phyloP scores from a whole-genome alignment of 2,797 vertebrate genomes.

The Pagetopsis macropterus region DNA sequence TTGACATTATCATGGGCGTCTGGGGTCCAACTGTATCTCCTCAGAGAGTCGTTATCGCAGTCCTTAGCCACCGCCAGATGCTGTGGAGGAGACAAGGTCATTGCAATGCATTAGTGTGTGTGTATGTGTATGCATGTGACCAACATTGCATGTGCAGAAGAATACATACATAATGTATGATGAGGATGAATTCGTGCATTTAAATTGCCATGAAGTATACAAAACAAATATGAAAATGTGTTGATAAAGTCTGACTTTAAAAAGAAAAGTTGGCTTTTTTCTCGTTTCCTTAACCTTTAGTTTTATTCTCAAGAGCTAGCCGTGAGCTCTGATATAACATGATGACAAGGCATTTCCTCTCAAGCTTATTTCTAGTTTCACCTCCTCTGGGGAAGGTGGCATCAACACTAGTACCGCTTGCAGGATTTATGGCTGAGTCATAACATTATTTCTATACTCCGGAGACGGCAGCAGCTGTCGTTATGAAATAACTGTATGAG shows the following conservation, averaged over 20 bases:
- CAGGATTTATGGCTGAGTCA: slow-evolving; percentile 25
- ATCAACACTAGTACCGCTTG: background rate
- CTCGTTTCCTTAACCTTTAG: background rate
- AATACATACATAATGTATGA: background rate
- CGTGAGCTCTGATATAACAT: background rate
- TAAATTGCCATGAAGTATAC: background rate
- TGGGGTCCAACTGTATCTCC: slow-evolving; percentile 96
- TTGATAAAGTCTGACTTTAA: background rate
- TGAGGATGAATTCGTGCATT: slow-evolving; percentile 13
- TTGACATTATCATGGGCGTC: slow-evolving; percentile 96
- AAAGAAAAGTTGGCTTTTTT: background rate
- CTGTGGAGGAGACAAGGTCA: slow-evolving; percentile 75
- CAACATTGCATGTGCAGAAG: background rate
- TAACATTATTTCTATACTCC: background rate
- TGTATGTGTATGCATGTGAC: no score
- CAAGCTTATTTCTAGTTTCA: background rate
- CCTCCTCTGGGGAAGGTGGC: background rate
- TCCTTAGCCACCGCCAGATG: slow-evolving; percentile 91
- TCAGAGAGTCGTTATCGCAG: slow-evolving; percentile 91
- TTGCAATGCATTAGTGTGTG: background rate
- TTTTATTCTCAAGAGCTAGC: background rate
- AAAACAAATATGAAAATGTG: background rate
- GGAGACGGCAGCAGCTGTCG: background rate
- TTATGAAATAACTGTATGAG: background rate
- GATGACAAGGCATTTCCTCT: background rate